A percentile compares a stretch with the other conserved stretches of the same genome.
phyloP scores from a whole-genome alignment of 2,888 invertebrate genomes.

The Digitonthophagus gazella region DNA sequence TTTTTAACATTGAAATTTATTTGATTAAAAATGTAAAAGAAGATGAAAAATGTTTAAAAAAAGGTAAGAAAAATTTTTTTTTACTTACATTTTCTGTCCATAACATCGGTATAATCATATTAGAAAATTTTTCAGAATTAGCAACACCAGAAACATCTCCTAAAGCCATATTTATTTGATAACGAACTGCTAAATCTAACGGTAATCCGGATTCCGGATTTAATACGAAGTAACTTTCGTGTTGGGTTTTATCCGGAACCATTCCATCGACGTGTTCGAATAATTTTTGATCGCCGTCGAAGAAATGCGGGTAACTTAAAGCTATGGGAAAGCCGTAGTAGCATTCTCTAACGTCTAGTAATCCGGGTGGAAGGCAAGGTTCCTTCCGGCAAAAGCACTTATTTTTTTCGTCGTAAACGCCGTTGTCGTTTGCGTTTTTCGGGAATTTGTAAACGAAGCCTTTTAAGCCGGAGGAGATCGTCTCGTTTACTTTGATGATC shows the following conservation, averaged over 20 bases:
- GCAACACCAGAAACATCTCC: conserved; percentile 66
- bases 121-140: conserved; percentile 65
- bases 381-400: conserved; percentile 79
- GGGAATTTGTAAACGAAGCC: conserved; percentile 74
- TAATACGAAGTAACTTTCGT: conserved; percentile 72
- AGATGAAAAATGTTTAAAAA: background rate
- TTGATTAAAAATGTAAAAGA: too few species aligned
- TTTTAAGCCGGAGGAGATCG: conserved; percentile 60
- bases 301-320: conserved; percentile 84
- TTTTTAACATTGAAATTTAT: too few species aligned
- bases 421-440: conserved; percentile 76
- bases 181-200: conserved; percentile 72
- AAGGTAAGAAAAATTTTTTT: background rate
- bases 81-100: conserved; percentile 90
- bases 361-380: conserved; percentile 69
- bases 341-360: conserved; percentile 81
- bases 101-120: conserved; percentile 74
- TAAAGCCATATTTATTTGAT: conserved; percentile 86
- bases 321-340: conserved; percentile 91
- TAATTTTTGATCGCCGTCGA: conserved; percentile 66
- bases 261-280: conserved; percentile 62
- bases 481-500: conserved; percentile 67
- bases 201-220: conserved; percentile 81
- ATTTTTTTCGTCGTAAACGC: conserved; percentile 67
- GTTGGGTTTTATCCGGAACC: conserved; percentile 60